Base-by-base conservation (phyloP, 2,888 invertebrate species). In the Idaea straminata region DNA sequence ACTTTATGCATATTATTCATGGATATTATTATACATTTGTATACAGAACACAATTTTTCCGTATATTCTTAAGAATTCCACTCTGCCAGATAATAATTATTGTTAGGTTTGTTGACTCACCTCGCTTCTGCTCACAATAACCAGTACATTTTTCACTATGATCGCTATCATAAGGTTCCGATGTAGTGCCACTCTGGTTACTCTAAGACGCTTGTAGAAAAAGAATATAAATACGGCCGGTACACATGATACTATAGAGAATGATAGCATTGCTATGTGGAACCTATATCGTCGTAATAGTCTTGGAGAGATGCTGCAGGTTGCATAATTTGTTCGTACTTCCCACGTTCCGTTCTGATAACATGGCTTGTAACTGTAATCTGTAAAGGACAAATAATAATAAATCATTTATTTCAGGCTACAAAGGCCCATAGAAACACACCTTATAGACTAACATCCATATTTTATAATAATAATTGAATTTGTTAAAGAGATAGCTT, bases 161-260 rank as follows among this genome's bases (percentile, higher is more conserved):
- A 95, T 94, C 3, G 94, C 91, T 5, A 94, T 88, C 1, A 95
- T 83, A 38, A 95, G 82, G 77, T 95, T 95, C 66, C 95, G 89
- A 71, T 95, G 95, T 36, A 95, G 79, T 0, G 89, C 89, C 0
- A 95, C 91, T 67, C 94, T 88, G 5, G 92, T 92, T 15, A 92
- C 85, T 59, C 94, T 84, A 34, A 95, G 85, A 3, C 93, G 87
- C 67, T 91, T 92, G 78, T 94, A 95, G 69, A 87, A 83, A 70
- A 93, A 84, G 75, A 95, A 94, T 3, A 95, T 91, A 67, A 93
- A 75, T 1, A 95, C 86, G 0, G 95, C 95, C 0, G 95, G 95
- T 0, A 94, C 64, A 63, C 94, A 93, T 7, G 94, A 79, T 0
- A 82, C 83, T 35, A 93, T 88, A 10, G 95, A 94, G 64, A 94